phyloP scores from a whole-genome alignment of 1,140 invertebrate species.

The Zaprionus ghesquierei region DNA sequence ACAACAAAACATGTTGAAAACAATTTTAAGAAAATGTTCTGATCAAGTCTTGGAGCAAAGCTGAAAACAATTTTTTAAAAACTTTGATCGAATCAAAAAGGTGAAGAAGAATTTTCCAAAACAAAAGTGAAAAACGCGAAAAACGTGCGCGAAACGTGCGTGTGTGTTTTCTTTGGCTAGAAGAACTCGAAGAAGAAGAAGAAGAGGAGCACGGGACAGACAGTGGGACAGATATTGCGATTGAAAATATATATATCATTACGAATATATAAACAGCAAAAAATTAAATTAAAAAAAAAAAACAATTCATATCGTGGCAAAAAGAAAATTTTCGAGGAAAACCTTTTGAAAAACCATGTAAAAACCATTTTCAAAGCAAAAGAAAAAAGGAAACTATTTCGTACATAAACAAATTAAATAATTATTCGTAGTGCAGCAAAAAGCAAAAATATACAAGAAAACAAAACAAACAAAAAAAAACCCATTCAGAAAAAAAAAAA shows the following conservation, averaged over 20 bases:
- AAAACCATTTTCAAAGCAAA: slow-evolving; percentile 55
- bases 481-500: slow-evolving; percentile 29
- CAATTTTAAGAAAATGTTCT: slow-evolving; percentile 61
- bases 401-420: slow-evolving; percentile 61
- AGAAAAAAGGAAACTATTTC: slow-evolving; percentile 34
- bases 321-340: slow-evolving; percentile 29
- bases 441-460: slow-evolving; percentile 16
- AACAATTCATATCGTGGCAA: slow-evolving; percentile 72
- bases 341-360: slow-evolving; percentile 46
- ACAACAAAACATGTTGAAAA: slow-evolving; percentile 52
- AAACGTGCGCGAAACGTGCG: slow-evolving; percentile 38
- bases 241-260: slow-evolving; percentile 42
- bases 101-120: slow-evolving; percentile 38
- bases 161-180: slow-evolving; percentile 46
- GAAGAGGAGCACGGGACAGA: slow-evolving; percentile 25
- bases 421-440: slow-evolving; percentile 69
- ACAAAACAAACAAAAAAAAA: slow-evolving; percentile 20
- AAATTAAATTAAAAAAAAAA: not conserved
- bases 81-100: slow-evolving; percentile 65
- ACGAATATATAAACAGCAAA: slow-evolving; percentile 54
- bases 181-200: too few species aligned
- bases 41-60: slow-evolving; percentile 53
- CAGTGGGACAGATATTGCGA: slow-evolving; percentile 28
- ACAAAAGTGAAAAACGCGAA: slow-evolving; percentile 3
- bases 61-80: slow-evolving; percentile 60